Conservation (phyloP, 1,140 invertebrate species). For the Temnothorax nylanderi region DNA sequence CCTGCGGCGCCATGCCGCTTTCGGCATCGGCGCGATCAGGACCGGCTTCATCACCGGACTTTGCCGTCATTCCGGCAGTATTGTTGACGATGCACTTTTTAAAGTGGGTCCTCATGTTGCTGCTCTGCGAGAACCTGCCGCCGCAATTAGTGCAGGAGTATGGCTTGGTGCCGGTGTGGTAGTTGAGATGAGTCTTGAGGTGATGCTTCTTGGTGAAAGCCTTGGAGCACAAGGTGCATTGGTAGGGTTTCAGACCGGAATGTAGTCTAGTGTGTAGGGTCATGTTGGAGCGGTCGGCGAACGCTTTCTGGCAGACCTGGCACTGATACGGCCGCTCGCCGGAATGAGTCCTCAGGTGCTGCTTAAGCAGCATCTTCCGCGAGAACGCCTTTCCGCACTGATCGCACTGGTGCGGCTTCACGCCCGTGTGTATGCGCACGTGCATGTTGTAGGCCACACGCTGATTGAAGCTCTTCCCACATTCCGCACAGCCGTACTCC, state of each 20-base stretch:
- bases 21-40: neutral
- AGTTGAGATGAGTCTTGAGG: slow-evolving; percentile 94
- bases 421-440: slow-evolving; percentile 91
- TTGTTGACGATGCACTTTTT: slow-evolving; percentile 88
- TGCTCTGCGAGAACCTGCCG: slow-evolving; percentile 91
- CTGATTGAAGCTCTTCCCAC: slow-evolving; percentile 93
- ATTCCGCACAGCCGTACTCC: slow-evolving; percentile 91
- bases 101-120: slow-evolving; percentile 92
- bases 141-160: slow-evolving; percentile 91
- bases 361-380: slow-evolving; percentile 92
- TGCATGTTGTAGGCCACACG: slow-evolving; percentile 94
- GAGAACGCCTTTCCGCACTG: slow-evolving; percentile 95
- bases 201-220: slow-evolving; percentile 95
- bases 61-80: neutral
- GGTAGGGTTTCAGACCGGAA: slow-evolving; percentile 94
- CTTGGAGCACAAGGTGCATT: slow-evolving; percentile 93
- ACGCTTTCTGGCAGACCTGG: slow-evolving; percentile 89
- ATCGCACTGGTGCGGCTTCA: slow-evolving; percentile 94
- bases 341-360: slow-evolving; percentile 92
- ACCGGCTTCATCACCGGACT: neutral
- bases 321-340: slow-evolving; percentile 92
- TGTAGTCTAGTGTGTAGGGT: slow-evolving; percentile 92
- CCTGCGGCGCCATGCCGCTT: neutral
- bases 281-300: slow-evolving; percentile 94
- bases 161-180: slow-evolving; percentile 91